Evolutionary conservation across 2,888 invertebrate species (phyloP).

Genomic region (Phoenoteleia sp.): DNA sequence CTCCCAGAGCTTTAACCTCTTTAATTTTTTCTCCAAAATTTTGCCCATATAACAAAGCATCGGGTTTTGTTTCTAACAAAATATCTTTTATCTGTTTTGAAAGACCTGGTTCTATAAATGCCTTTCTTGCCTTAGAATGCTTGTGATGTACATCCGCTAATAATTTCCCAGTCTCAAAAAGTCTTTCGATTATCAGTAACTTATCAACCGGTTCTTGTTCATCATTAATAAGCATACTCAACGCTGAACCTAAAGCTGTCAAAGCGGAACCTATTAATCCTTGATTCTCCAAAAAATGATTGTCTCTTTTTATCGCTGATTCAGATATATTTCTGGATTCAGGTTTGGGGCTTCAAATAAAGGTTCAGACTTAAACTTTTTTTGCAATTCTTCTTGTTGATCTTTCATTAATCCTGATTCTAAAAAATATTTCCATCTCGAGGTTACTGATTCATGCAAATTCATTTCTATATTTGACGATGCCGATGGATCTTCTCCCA

Average conservation of each 20-base stretch:
- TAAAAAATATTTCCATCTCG: slow-evolving; percentile 60
- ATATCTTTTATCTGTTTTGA: slow-evolving; percentile 22
- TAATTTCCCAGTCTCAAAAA: slow-evolving; percentile 19
- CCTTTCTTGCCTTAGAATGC: slow-evolving; percentile 16
- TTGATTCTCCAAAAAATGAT: slow-evolving; percentile 25
- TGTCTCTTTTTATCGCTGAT: too few relatives aligned
- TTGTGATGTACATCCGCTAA: slow-evolving; percentile 19
- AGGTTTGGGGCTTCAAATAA: slow-evolving; percentile 53
- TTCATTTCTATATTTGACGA: too few relatives aligned
- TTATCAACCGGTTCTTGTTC: slow-evolving; percentile 25
- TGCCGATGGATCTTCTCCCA: too few relatives aligned
- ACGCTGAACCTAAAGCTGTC: slow-evolving; percentile 45
- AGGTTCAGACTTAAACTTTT: slow-evolving; percentile 26
- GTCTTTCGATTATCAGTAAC: background rate
- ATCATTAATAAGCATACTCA: slow-evolving; percentile 45
- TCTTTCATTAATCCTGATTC: slow-evolving; percentile 39
- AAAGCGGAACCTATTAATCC: slow-evolving; percentile 19
- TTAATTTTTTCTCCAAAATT: slow-evolving; percentile 25
- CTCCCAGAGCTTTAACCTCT: slow-evolving; percentile 1
- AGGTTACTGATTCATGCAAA: too few relatives aligned
- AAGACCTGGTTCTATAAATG: slow-evolving; percentile 24
- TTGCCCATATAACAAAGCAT: slow-evolving; percentile 1
- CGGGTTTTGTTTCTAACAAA: slow-evolving; percentile 3
- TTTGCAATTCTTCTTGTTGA: slow-evolving; percentile 35
- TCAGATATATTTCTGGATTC: slow-evolving; percentile 54